Evolutionary conservation across 2,888 invertebrate species (phyloP).

Genomic region (Drosophila formosana): DNA sequence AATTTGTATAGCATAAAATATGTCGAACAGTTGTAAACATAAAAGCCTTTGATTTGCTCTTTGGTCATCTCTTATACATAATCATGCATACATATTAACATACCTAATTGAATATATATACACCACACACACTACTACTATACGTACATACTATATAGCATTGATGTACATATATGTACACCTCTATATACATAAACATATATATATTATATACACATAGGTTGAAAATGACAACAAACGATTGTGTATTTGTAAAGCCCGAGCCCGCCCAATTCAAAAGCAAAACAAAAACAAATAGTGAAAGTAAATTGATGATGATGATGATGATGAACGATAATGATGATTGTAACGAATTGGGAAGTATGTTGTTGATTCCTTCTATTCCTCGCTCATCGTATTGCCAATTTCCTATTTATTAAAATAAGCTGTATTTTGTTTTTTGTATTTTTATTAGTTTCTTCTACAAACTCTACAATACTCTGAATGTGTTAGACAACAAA

Average conservation of each 20-base stretch:
- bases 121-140: conserved; percentile 26
- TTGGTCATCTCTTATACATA: conserved; percentile 65
- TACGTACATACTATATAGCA: conserved; percentile 37
- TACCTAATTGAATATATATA: conserved; percentile 46
- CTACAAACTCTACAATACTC: conserved; percentile 57
- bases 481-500: conserved; percentile 62
- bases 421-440: conserved; percentile 60
- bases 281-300: conserved; percentile 41
- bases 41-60: conserved; percentile 72
- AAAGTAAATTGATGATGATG: conserved; percentile 19
- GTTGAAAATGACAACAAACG: conserved; percentile 71
- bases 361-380: conserved; percentile 69
- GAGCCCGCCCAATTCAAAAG: conserved; percentile 72
- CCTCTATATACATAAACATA: conserved; percentile 21
- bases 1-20: conserved; percentile 56
- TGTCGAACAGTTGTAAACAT: conserved; percentile 51
- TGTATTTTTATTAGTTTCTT: conserved; percentile 53
- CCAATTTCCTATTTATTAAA: conserved; percentile 74
- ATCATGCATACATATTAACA: conserved; percentile 68
- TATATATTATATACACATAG: conserved; percentile 40
- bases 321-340: conserved; percentile 15
- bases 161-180: conserved; percentile 29
- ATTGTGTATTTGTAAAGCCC: conserved; percentile 76
- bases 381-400: conserved; percentile 80
- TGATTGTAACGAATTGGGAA: conserved; percentile 40